These are phyloP conservation scores for Myxocyprinus asiaticus DNA, from an alignment of 2,113 vertebrate genomes.

Conservation along the genomic window DNA sequence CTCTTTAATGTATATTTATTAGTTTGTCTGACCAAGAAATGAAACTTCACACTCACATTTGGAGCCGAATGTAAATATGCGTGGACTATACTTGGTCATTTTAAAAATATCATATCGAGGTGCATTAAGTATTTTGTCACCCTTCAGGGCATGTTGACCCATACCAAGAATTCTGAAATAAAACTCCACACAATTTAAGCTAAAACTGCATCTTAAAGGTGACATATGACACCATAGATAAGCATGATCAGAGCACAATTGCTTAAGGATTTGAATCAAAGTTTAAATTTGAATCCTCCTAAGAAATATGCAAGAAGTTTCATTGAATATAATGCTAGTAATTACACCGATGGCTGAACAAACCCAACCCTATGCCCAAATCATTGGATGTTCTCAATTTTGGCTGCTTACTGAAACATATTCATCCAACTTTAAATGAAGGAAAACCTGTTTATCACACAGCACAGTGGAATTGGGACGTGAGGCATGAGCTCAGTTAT, in stretches of 20 bases:
- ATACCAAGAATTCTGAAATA: slow-evolving; percentile 21
- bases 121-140: slow-evolving; percentile 22
- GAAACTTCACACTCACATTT: slow-evolving; percentile 41
- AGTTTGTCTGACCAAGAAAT: slow-evolving; percentile 40
- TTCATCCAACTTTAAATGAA: slow-evolving; percentile 21
- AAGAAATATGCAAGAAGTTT: slow-evolving; percentile 10
- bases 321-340: slow-evolving; percentile 9
- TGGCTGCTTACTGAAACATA: slow-evolving; percentile 15
- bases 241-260: slow-evolving; percentile 22
- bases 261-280: neutral
- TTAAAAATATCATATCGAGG: slow-evolving; percentile 39
- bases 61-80: slow-evolving; percentile 35
- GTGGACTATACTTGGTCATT: slow-evolving; percentile 28
- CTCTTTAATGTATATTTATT: slow-evolving; percentile 53
- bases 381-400: slow-evolving; percentile 23
- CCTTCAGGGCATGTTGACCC: slow-evolving; percentile 24
- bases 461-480: slow-evolving; percentile 28
- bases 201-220: slow-evolving; percentile 44
- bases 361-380: slow-evolving; percentile 25
- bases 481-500: slow-evolving; percentile 8
- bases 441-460: slow-evolving; percentile 34
- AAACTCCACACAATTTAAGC: slow-evolving; percentile 29
- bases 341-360: slow-evolving; percentile 31
- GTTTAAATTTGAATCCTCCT: slow-evolving; percentile 4
- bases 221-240: slow-evolving; percentile 33